A percentile compares a stretch with the other conserved stretches of the same genome.
Evolutionary conservation across 2,888 invertebrate species (phyloP).

Genomic region (Drosophila niveifrons): DNA sequence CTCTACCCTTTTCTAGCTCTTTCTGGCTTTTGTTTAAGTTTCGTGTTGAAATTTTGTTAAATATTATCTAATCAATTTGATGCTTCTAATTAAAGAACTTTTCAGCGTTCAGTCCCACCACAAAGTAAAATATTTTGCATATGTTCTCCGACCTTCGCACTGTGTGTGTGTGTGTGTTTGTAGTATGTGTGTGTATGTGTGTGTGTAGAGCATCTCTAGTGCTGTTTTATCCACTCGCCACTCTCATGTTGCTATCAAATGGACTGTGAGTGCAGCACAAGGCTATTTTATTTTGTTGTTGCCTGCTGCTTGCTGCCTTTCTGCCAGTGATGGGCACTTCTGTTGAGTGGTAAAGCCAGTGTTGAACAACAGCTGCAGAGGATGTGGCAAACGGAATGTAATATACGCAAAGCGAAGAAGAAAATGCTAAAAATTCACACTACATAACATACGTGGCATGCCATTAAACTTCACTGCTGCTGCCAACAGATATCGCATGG

Average conservation of each 20-base stretch:
- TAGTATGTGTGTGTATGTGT: no score
- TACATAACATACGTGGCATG: neutral
- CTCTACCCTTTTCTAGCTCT: neutral
- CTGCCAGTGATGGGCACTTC: slow-evolving; percentile 39
- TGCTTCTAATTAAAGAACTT: slow-evolving; percentile 13
- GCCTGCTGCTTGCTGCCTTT: slow-evolving; percentile 4
- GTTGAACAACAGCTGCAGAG: slow-evolving; percentile 7
- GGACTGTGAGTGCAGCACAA: slow-evolving; percentile 13
- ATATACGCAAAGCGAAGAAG: neutral
- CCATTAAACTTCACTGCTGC: neutral
- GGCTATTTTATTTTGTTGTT: neutral
- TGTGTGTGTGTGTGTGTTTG: no score
- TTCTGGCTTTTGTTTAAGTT: neutral
- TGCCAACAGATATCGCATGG: no score
- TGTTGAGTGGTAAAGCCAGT: slow-evolving; percentile 21
- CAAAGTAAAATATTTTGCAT: neutral
- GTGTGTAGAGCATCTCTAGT: slow-evolving; percentile 3
- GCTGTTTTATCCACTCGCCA: neutral
- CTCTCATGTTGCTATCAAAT: slow-evolving; percentile 10
- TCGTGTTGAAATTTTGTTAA: neutral
- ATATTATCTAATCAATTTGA: neutral
- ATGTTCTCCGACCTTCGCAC: neutral
- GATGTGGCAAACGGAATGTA: neutral
- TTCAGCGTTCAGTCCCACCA: neutral
- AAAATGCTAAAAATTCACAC: neutral